Evolutionary conservation across 53 echinoderm and acorn worm genomes (phyloP), one percentile per base, ranked within the genome.

Genomic region (Paracentrotus lividus): DNA sequence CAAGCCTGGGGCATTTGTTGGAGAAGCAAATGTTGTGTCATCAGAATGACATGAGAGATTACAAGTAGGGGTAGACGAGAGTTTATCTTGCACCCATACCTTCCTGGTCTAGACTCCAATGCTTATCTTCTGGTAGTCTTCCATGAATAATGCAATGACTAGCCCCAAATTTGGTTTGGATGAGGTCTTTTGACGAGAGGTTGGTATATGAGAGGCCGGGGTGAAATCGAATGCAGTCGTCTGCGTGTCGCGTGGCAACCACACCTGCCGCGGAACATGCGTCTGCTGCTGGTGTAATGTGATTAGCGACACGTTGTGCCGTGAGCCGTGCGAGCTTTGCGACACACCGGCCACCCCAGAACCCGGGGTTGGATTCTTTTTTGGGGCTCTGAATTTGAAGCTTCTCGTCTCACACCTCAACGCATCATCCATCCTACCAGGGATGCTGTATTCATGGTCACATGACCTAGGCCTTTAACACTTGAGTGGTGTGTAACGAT

Each of bases 271-370:
- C 26, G 24, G 89, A 89, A 89, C 89, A 89, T 64, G 89, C 60
- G 59, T 89, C 89, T 60, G 89, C 89, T 89, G 56, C 89, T 1
- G 45, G 89, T 21, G 89, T 89, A 89, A 89, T 60, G 59, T 57
- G 64, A 89, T 89, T 89, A 89, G 89, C 89, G 64, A 59, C 89
- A 89, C 56, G 58, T 64, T 64, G 89, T 43, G 89, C 89, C 89
- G 58, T 21, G 56, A 86, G 86, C 86, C 36, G 86, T 55, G 56
- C 86, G 52, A 56, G 56, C 86, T 86, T 44, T 36, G 34, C 33
- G 34, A 86, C 86, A 85, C 85, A 86, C 34, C 81, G 47, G 81
- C 81, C 56, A 56, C 56, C 86, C 55, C 15, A 56, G 86, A 34
- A 56, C 38, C 27, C 57, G 26, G 53, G 38, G 47, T 81, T 47